A percentile compares a stretch with the other conserved stretches of the same genome.
phyloP scores from a whole-genome alignment of 2,888 invertebrate genomes.

The Harmothoe impar region DNA sequence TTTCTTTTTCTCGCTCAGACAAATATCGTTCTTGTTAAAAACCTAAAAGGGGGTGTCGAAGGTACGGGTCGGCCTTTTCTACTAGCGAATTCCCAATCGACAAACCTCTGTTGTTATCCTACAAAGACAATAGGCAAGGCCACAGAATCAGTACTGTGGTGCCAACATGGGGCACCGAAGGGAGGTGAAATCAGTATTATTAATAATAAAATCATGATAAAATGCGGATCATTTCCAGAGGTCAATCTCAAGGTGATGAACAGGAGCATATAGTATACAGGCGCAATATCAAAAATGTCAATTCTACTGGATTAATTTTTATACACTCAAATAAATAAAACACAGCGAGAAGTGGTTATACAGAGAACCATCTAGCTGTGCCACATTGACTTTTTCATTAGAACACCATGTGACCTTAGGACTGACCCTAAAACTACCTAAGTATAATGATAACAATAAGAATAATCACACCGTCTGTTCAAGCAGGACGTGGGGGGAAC shows the following conservation, averaged over 20 bases:
- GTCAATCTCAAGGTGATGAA: constrained; percentile 35
- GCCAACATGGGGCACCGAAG: not conserved
- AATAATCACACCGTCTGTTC: constrained; percentile 56
- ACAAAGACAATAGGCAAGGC: constrained; percentile 69
- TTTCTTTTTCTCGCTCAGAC: constrained; percentile 22
- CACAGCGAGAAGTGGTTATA: not conserved
- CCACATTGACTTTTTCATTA: not conserved
- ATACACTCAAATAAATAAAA: constrained; percentile 50
- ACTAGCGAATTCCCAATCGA: constrained; percentile 74
- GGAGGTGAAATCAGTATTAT: not conserved
- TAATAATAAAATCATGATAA: not conserved
- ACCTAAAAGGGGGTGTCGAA: constrained; percentile 58
- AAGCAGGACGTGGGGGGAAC: constrained; percentile 44
- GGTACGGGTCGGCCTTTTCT: constrained; percentile 36
- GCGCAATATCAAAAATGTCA: constrained; percentile 39
- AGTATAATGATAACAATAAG: constrained; percentile 58
- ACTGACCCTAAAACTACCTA: constrained; percentile 56
- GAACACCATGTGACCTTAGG: constrained; percentile 10
- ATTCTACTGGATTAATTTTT: constrained; percentile 9
- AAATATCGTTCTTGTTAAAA: constrained; percentile 48
- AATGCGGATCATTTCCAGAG: not conserved
- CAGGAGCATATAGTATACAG: constrained; percentile 2
- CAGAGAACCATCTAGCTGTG: not conserved
- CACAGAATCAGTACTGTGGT: constrained; percentile 39
- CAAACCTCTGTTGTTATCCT: constrained; percentile 79